Evolutionary conservation across 2,113 vertebrate species (phyloP).

Genomic region (Nesogale talazaci): DNA sequence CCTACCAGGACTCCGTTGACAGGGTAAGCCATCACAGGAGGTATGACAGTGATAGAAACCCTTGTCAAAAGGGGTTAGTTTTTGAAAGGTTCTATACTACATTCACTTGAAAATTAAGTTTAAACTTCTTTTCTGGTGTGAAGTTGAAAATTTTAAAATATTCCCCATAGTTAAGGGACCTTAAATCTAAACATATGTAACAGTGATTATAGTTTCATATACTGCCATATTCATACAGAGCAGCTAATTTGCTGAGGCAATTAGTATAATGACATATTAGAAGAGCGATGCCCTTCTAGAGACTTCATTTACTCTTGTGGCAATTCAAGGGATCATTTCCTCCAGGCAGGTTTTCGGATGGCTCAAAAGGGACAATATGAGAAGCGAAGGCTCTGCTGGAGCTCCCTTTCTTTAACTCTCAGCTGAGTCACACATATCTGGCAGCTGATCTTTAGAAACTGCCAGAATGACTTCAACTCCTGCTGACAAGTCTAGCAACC

Average conservation of each 20-base stretch:
- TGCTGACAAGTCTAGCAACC: conserved; percentile 6
- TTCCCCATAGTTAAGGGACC: background rate
- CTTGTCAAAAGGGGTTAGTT: background rate
- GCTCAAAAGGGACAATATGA: background rate
- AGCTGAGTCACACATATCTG: conserved; percentile 8
- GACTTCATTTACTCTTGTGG: background rate
- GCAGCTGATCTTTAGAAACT: conserved; percentile 54
- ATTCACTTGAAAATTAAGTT: background rate
- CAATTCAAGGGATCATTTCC: background rate
- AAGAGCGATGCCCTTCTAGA: background rate
- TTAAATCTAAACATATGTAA: background rate
- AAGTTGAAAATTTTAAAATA: conserved; percentile 3
- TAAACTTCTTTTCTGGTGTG: background rate
- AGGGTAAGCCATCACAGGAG: background rate
- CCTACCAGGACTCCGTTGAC: background rate
- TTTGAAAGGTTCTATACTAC: background rate
- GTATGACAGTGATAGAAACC: background rate
- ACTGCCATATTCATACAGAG: background rate
- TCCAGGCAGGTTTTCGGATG: background rate
- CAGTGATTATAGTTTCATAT: conserved; percentile 8
- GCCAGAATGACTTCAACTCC: conserved; percentile 56
- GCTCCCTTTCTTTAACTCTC: background rate
- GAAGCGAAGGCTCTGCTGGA: background rate
- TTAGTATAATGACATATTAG: background rate
- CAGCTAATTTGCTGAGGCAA: background rate